These are phyloP conservation scores for Hirudinaria manillensis DNA, from an alignment of 2,888 invertebrate species.

Conservation along the genomic window DNA sequence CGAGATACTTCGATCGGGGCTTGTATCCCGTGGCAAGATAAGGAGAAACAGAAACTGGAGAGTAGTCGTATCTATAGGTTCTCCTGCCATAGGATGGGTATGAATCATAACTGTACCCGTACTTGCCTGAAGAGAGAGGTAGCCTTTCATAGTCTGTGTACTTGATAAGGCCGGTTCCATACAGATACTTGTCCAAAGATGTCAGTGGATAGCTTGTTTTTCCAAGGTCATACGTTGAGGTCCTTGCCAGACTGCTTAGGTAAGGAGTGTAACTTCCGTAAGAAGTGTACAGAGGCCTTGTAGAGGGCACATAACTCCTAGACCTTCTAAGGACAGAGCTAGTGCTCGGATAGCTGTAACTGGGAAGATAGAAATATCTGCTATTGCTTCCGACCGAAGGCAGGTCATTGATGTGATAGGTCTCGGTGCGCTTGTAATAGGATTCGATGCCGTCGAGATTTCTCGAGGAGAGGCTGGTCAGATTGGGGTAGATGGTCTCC, in stretches of 20 bases:
- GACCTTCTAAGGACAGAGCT: not conserved
- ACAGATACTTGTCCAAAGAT: not conserved
- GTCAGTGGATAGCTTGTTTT: too few relatives aligned
- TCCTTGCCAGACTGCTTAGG: not conserved
- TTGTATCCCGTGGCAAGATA: too few relatives aligned
- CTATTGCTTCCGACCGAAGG: not conserved
- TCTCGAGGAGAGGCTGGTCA: not conserved
- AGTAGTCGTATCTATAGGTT: too few relatives aligned
- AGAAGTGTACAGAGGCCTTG: not conserved
- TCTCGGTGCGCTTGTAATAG: not conserved
- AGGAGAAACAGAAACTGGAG: too few relatives aligned
- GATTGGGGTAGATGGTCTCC: not conserved
- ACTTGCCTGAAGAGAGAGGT: not conserved
- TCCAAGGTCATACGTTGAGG: too few relatives aligned
- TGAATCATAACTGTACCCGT: not conserved
- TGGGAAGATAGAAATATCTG: not conserved
- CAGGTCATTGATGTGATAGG: not conserved
- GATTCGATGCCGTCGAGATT: not conserved
- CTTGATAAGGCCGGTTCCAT: not conserved
- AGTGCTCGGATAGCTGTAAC: not conserved
- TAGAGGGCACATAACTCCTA: too few relatives aligned
- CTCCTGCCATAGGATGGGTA: too few relatives aligned
- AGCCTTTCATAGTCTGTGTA: not conserved
- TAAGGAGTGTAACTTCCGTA: not conserved
- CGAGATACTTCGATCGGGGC: too few relatives aligned